Conservation (phyloP, 1,140 invertebrate genomes). For the Pseudomyrmex dendroicus region DNA sequence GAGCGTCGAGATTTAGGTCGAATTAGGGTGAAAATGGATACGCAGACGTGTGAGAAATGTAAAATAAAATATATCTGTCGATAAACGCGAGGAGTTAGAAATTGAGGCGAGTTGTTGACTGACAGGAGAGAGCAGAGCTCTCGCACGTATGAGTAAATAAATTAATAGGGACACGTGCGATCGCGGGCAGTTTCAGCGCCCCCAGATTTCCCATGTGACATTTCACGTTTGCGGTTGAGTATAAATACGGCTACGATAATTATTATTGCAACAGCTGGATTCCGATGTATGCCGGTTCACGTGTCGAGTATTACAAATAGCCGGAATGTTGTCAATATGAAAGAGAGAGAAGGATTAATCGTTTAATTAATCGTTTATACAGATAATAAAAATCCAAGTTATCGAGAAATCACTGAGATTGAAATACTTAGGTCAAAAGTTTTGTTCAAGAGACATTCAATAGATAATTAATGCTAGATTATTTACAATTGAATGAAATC, state of each 20-base stretch:
- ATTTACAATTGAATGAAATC: not conserved
- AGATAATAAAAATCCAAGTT: not conserved
- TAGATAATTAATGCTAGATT: constrained; percentile 23
- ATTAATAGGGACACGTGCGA: constrained; percentile 59
- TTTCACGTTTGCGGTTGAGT: constrained; percentile 65
- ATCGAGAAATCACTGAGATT: no score
- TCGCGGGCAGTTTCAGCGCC: constrained; percentile 26
- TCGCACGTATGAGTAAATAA: constrained; percentile 62
- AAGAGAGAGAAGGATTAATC: constrained; percentile 51
- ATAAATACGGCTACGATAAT: constrained; percentile 75
- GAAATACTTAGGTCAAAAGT: not conserved
- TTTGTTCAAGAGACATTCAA: constrained; percentile 1
- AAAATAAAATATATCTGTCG: not conserved
- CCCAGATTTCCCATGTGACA: constrained; percentile 76
- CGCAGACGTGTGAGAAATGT: not conserved
- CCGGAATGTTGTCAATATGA: constrained; percentile 51
- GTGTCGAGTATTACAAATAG: constrained; percentile 43
- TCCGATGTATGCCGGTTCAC: constrained; percentile 54
- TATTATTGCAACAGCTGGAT: constrained; percentile 65
- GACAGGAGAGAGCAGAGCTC: not conserved
- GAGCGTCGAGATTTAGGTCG: not conserved
- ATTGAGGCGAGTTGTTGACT: constrained; percentile 15
- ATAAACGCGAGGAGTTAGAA: not conserved
- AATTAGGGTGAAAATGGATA: not conserved
- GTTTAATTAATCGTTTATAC: constrained; percentile 4